A percentile compares a stretch with the other conserved stretches of the same genome.
phyloP scores from a whole-genome alignment of 35 echinoderm and acorn worm genomes.

The Heliocidaris erythrogramma region DNA sequence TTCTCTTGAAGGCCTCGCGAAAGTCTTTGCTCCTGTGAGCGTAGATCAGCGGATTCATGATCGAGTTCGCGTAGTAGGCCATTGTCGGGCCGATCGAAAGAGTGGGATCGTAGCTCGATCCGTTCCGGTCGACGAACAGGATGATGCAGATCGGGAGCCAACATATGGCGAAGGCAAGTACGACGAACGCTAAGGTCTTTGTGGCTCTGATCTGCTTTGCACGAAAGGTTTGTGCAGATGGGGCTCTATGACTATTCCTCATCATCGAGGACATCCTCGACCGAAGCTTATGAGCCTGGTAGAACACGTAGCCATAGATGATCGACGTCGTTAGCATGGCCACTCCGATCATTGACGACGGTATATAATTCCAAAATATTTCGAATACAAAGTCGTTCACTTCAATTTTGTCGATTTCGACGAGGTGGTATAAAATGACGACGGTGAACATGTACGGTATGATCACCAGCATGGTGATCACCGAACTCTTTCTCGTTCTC shows the following conservation, averaged over 20 bases:
- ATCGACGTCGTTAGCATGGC: not conserved
- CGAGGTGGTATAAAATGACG: not conserved
- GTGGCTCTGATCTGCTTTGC: slow-evolving; percentile 8
- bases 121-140: not conserved
- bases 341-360: not conserved
- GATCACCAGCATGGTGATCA: not conserved
- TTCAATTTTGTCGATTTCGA: not conserved
- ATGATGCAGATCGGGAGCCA: not conserved
- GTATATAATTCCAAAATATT: slow-evolving; percentile 30
- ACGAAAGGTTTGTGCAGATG: not conserved
- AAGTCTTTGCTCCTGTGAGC: slow-evolving; percentile 14
- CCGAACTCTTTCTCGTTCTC: not conserved
- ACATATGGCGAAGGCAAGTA: slow-evolving; percentile 1
- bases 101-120: not conserved
- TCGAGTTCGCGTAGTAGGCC: not conserved
- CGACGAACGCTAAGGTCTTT: slow-evolving; percentile 15
- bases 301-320: slow-evolving; percentile 16
- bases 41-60: slow-evolving; percentile 13
- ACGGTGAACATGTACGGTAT: slow-evolving; percentile 15
- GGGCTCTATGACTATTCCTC: not conserved
- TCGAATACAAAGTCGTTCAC: not conserved
- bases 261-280: not conserved
- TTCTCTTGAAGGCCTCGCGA: slow-evolving; percentile 5
- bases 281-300: slow-evolving; percentile 13
- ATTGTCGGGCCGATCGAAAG: not conserved